Conservation (phyloP, 1,140 invertebrate genomes). For the Drosophila grimshawi region DNA sequence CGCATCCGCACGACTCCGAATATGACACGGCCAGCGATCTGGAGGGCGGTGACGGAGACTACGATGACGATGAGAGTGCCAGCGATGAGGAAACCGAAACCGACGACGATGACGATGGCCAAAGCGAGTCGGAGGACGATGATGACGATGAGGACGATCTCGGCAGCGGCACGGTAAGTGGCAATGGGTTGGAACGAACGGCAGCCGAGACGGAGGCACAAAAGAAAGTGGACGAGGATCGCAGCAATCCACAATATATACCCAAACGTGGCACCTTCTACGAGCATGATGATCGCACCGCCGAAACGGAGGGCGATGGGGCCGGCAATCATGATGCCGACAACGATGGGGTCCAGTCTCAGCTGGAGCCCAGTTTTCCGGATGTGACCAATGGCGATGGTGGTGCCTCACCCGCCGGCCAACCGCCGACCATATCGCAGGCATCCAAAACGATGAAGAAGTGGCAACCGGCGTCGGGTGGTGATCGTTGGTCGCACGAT, state of each 20-base stretch:
- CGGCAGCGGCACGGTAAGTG: slow-evolving; percentile 84
- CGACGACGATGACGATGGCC: slow-evolving; percentile 84
- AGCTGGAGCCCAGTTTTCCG: slow-evolving; percentile 37
- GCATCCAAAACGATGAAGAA: slow-evolving; percentile 85
- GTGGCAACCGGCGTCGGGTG: slow-evolving; percentile 84
- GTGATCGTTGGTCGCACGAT: slow-evolving; percentile 94
- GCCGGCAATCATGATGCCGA: slow-evolving; percentile 34
- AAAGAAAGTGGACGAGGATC: slow-evolving; percentile 95
- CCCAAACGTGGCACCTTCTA: slow-evolving; percentile 98
- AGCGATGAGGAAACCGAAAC: slow-evolving; percentile 81
- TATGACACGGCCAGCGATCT: slow-evolving; percentile 82
- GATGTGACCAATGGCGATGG: slow-evolving; percentile 54
- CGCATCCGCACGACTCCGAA: slow-evolving; percentile 82
- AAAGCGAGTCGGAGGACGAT: slow-evolving; percentile 84
- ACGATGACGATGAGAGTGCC: slow-evolving; percentile 67
- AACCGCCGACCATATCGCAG: slow-evolving; percentile 65
- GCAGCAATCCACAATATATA: slow-evolving; percentile 98
- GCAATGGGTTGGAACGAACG: slow-evolving; percentile 85
- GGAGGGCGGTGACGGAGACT: slow-evolving; percentile 85
- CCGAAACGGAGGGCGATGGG: slow-evolving; percentile 86
- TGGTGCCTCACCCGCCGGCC: slow-evolving; percentile 44
- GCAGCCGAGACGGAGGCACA: slow-evolving; percentile 85
- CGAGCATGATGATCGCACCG: slow-evolving; percentile 96
- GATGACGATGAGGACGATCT: slow-evolving; percentile 84
- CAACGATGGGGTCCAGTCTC: slow-evolving; percentile 31